Conservation (phyloP, 2,888 invertebrate species). For the Microdon myrmicae region DNA sequence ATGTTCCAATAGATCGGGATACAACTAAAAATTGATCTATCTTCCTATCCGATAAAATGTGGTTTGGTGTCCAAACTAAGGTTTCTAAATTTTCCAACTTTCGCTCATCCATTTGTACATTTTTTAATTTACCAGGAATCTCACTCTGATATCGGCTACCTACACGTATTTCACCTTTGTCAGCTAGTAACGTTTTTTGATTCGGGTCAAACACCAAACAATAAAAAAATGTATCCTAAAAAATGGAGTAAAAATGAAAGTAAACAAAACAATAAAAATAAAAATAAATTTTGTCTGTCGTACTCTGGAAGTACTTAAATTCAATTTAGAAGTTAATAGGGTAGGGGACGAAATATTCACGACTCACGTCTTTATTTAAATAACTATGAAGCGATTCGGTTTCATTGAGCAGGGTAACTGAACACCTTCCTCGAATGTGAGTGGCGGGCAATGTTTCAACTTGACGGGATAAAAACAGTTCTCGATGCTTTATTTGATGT, state of each 20-base stretch:
- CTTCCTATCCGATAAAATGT: slow-evolving; percentile 91
- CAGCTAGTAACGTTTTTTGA: slow-evolving; percentile 97
- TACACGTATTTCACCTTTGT: slow-evolving; percentile 94
- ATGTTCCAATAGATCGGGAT: slow-evolving; percentile 95
- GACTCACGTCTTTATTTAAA: slow-evolving; percentile 92
- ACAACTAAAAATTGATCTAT: slow-evolving; percentile 98
- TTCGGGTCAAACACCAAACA: slow-evolving; percentile 99
- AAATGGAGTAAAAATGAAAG: slow-evolving; percentile 48
- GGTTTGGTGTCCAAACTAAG: slow-evolving; percentile 93
- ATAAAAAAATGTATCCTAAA: slow-evolving; percentile 98
- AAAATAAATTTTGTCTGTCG: slow-evolving; percentile 13
- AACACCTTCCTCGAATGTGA: slow-evolving; percentile 99
- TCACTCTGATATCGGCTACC: slow-evolving; percentile 98
- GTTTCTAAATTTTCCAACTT: slow-evolving; percentile 85
- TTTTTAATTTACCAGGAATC: slow-evolving; percentile 82
- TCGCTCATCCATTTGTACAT: slow-evolving; percentile 74
- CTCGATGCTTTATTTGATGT: slow-evolving; percentile 96
- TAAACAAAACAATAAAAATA: slow-evolving; percentile 7
- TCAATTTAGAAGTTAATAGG: slow-evolving; percentile 10
- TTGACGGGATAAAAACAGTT: slow-evolving; percentile 96
- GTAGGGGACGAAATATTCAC: slow-evolving; percentile 58
- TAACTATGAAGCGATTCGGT: slow-evolving; percentile 97
- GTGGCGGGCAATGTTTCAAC: slow-evolving; percentile 98
- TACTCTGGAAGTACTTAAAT: slow-evolving; percentile 9
- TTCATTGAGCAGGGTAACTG: slow-evolving; percentile 98